Percentiles rank a stretch among this genome's conserved stretches.
Conservation (phyloP, 2,888 invertebrate species). For the Plemyria rubiginata region DNA sequence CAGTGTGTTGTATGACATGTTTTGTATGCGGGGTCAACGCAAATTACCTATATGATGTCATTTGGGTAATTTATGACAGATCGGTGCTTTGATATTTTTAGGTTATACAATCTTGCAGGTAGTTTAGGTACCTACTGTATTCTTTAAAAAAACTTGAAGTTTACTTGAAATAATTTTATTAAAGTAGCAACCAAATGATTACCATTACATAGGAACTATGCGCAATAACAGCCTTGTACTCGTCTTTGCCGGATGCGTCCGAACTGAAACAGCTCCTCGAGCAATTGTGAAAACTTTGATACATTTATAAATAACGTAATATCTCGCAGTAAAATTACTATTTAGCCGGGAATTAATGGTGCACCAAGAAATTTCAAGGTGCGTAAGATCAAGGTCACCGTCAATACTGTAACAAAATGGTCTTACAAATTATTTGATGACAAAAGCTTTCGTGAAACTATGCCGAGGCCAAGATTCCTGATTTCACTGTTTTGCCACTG, state of each 20-base stretch:
- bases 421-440: constrained; percentile 8
- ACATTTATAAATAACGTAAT: neutral
- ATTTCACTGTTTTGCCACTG: constrained; percentile 13
- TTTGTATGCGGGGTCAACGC: constrained; percentile 25
- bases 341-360: neutral
- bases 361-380: constrained; percentile 17
- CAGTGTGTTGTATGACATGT: constrained; percentile 17
- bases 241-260: constrained; percentile 17
- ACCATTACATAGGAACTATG: constrained; percentile 18
- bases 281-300: constrained; percentile 40
- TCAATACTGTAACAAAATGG: constrained; percentile 14
- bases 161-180: too few relatives aligned
- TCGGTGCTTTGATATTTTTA: constrained; percentile 15
- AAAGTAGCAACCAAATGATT: neutral
- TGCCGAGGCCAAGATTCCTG: constrained; percentile 17
- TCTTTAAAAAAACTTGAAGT: too few relatives aligned
- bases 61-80: constrained; percentile 25
- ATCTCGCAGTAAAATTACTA: neutral
- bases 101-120: too few relatives aligned
- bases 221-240: constrained; percentile 23
- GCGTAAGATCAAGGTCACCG: constrained; percentile 25
- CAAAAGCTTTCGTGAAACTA: constrained; percentile 19
- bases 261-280: constrained; percentile 13
- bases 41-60: constrained; percentile 7
- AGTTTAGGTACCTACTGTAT: too few relatives aligned